Evolutionary conservation across 1,140 invertebrate genomes (phyloP), one percentile per base, ranked within the genome.

Genomic region (Philopotamus ludificatus): DNA sequence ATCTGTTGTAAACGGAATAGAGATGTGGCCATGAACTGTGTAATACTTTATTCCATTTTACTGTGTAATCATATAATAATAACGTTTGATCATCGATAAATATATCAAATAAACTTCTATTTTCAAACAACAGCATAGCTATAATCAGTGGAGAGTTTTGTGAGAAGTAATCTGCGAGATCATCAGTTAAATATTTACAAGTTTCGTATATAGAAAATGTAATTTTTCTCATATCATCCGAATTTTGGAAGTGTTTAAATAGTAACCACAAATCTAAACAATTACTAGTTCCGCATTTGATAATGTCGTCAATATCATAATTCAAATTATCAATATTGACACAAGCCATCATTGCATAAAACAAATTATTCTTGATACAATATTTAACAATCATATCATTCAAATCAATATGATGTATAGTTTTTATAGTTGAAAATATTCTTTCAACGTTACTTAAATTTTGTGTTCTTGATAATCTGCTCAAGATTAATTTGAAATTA

Each of bases 331-430:
- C 73, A 39, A 77, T 78, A 72, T 77, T 76, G 65, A 78, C 72
- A 70, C 79, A 82, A 67, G 76, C 70, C 60, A 78, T 82, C 47
- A 85, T 71, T 8, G 79, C 76, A 59, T 76, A 75, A 69, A 78
- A 80, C 16, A 83, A 71, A 71, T 83, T 78, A 71, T 84, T 76
- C 70, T 81, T 78, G 2, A 84, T 72, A 73, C 77, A 82, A 78
- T 79, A 80, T 71, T 80, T 79, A 62, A 79, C 77, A 8, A 84
- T 60, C 71, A 83, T 80, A 63, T 80, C 71, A 44, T 82, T 77
- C 73, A 87, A 86, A 47, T 80, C 72, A 34, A 75, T 72, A 66
- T 78, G 79, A 65, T 75, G 75, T 66, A 81, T 83, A n/a, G 83
- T 81, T 34, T 74, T 78, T 42, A 77, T 70, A 71, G 78, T 74